phyloP scores from a whole-genome alignment of 2,113 vertebrate genomes.

The Sclerurus mexicanus region DNA sequence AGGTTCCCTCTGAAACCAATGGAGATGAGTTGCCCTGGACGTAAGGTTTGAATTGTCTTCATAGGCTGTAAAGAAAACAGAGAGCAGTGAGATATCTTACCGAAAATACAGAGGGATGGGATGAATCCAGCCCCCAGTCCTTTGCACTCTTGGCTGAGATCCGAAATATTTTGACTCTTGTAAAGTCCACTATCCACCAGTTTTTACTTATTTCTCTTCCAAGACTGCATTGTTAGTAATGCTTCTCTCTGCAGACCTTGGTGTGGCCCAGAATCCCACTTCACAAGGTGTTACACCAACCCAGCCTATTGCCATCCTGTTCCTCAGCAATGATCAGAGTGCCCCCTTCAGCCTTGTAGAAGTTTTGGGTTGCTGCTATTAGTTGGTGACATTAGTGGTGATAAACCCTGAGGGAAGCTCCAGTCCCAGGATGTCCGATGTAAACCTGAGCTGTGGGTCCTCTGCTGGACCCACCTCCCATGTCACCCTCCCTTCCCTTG shows the following conservation, averaged over 20 bases:
- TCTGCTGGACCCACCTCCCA: background rate
- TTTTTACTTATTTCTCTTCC: background rate
- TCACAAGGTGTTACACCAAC: background rate
- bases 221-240: background rate
- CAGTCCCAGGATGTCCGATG: background rate
- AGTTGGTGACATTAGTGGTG: rapidly evolving
- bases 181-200: background rate
- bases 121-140: background rate
- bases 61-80: background rate
- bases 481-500: background rate
- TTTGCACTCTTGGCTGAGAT: background rate
- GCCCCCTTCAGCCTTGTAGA: background rate
- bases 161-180: background rate
- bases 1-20: background rate
- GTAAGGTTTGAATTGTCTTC: background rate
- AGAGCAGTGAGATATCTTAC: background rate
- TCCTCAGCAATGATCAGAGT: rapidly evolving
- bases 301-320: background rate
- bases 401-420: background rate
- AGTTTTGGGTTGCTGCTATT: background rate
- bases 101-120: background rate
- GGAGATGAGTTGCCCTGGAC: background rate
- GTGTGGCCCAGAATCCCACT: background rate
- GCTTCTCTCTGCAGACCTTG: background rate
- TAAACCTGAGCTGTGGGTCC: rapidly evolving